Evolutionary conservation across 2,113 vertebrate genomes (phyloP), one percentile per base, ranked within the genome.

Genomic region (Pollachius pollachius): DNA sequence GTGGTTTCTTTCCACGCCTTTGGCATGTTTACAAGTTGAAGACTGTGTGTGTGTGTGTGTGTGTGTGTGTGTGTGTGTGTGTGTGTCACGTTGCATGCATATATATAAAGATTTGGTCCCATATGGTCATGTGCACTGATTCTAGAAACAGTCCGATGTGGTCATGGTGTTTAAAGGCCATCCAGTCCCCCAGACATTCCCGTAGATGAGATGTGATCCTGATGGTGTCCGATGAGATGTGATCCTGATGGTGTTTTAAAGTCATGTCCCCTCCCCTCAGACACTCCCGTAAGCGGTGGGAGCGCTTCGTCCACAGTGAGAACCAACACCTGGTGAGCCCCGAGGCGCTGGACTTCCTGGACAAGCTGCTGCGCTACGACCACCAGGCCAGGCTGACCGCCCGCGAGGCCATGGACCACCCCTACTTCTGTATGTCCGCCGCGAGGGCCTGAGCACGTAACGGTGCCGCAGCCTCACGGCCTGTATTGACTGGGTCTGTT

Each of bases 261-360:
- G 6, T 48, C 41, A 48, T 9, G 41, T 48, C 41, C 41, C 16
- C 21, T 1, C 4, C 30, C 5, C 30, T 2, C 79, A 94, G 92
- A 52, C 92, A 94, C 70, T 94, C 92, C 0, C 92, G 92, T 63
- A 93, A 93, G 83, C 85, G 92, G 18, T 93, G 92, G 92, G 92
- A 94, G 72, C 86, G 92, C 3, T 94, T 94, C 0, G 92, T 93
- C 37, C 92, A 94, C 87, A 94, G 92, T n/a, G 92, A 94, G 81
- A 94, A 94, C 78, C 92, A 93, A 85, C 92, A 93, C 78, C 81
- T 93, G 58, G 89, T 93, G 3, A 93, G 91, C 76, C 84, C 90
- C 0, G 92, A 94, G 72, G 92, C 91, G 0, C 79, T 94, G 27
- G 92, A 94, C 52, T 93, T 93, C 69, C 67, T 94, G 66, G 92